These are phyloP conservation scores for Pterobdella sp. DNA, from an alignment of 2,888 invertebrate species.

Conservation along the genomic window DNA sequence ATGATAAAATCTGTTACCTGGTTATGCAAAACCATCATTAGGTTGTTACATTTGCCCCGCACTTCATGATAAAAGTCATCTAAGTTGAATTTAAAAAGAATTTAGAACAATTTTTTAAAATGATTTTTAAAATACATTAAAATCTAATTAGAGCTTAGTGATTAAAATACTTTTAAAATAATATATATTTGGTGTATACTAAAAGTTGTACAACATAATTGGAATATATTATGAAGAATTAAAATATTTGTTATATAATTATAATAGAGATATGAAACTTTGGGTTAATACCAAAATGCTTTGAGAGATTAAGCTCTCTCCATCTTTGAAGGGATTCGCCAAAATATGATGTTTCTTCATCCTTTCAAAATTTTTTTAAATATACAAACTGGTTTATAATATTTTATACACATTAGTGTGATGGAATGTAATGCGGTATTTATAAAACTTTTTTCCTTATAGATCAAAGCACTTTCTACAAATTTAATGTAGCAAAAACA, in stretches of 20 bases:
- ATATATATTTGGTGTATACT: neutral
- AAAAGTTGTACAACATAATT: constrained; percentile 26
- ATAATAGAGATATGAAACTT: neutral
- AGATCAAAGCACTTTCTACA: constrained; percentile 7
- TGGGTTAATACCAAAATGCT: constrained; percentile 60
- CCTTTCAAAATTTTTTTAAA: constrained; percentile 43
- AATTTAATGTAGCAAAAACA: too few relatives aligned
- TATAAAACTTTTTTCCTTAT: constrained; percentile 20
- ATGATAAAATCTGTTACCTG: constrained; percentile 41
- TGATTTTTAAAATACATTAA: neutral
- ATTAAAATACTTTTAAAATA: constrained; percentile 3
- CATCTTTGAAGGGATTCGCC: constrained; percentile 76
- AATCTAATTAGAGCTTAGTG: neutral
- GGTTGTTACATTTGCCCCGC: constrained; percentile 64
- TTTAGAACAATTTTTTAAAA: neutral
- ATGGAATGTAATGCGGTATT: too few relatives aligned
- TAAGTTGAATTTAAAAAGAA: constrained; percentile 40
- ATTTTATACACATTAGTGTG: constrained; percentile 2
- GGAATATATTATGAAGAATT: too few relatives aligned
- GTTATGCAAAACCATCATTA: constrained; percentile 71
- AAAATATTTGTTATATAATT: neutral
- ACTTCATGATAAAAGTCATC: constrained; percentile 67
- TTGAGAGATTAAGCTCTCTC: constrained; percentile 76
- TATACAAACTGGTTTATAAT: neutral
- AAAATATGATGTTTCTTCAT: constrained; percentile 67